Evolutionary conservation across 2,797 vertebrate species (phyloP).

Genomic region (Poecilia gillii): DNA sequence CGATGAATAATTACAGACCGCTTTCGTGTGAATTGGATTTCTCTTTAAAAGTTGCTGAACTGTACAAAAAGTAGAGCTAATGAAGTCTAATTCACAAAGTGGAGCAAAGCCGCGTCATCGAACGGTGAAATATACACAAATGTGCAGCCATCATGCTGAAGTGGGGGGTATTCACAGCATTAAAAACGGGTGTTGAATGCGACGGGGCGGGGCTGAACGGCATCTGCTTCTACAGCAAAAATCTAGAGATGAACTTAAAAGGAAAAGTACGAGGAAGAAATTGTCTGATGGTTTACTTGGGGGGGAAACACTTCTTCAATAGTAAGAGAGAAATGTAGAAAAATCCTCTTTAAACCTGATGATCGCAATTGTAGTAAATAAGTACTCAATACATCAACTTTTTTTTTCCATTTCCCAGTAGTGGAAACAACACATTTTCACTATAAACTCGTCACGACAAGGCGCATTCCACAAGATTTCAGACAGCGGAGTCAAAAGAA

Average conservation of each 20-base stretch:
- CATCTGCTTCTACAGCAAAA: conserved; percentile 45
- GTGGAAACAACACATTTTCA: not conserved
- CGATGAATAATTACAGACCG: conserved; percentile 42
- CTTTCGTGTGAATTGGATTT: conserved; percentile 6
- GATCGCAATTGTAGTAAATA: not conserved
- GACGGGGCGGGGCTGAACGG: conserved; percentile 48
- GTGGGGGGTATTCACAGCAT: conserved; percentile 81
- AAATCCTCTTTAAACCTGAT: not conserved
- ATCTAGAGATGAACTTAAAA: conserved; percentile 33
- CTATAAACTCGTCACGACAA: not conserved
- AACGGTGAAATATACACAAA: conserved; percentile 65
- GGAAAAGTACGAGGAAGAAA: conserved; percentile 28
- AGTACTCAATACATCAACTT: not conserved
- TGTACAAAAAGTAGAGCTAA: conserved; percentile 35
- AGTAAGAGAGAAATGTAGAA: conserved; percentile 17
- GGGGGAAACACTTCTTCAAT: conserved; percentile 17
- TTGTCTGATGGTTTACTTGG: conserved; percentile 31
- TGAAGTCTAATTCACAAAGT: conserved; percentile 52
- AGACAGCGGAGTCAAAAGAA: not conserved
- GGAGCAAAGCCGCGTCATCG: conserved; percentile 58
- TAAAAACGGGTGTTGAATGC: conserved; percentile 63
- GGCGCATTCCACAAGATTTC: not conserved
- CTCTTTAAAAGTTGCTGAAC: conserved; percentile 16
- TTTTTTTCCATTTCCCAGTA: not conserved
- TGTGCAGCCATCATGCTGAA: conserved; percentile 59